Evolutionary conservation across 1,140 invertebrate genomes (phyloP).

Genomic region (Ceratina australensis): DNA sequence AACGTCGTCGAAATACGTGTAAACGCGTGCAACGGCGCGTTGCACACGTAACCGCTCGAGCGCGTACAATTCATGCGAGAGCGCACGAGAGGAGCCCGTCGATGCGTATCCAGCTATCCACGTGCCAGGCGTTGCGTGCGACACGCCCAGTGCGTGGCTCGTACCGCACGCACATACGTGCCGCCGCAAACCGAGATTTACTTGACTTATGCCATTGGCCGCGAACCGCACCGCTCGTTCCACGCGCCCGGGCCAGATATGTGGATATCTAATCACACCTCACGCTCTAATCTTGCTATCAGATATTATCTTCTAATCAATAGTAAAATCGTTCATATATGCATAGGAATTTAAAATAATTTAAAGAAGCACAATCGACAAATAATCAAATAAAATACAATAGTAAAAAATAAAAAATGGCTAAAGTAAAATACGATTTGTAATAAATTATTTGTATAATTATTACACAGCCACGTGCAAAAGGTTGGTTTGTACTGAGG

Average conservation of each 20-base stretch:
- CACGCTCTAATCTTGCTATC: neutral
- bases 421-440: no score
- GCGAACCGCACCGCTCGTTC: conserved; percentile 58
- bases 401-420: no score
- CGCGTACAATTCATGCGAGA: conserved; percentile 39
- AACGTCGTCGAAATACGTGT: conserved; percentile 26
- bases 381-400: no score
- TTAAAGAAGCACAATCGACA: no score
- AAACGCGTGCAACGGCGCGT: conserved; percentile 38
- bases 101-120: conserved; percentile 68
- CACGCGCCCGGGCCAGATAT: conserved; percentile 38
- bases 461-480: no score
- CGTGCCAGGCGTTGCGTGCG: conserved; percentile 67
- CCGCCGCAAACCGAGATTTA: conserved; percentile 58
- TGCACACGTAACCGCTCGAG: conserved; percentile 25
- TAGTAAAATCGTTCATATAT: no score
- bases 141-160: conserved; percentile 70
- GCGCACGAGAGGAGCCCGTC: conserved; percentile 43
- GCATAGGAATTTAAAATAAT: no score
- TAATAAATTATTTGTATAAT: no score
- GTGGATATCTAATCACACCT: conserved; percentile 17
- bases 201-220: conserved; percentile 61
- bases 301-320: no score
- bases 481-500: no score
- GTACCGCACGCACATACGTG: conserved; percentile 64